Base-by-base conservation (phyloP, 2,888 invertebrate species). In the Anoncus sp. region DNA sequence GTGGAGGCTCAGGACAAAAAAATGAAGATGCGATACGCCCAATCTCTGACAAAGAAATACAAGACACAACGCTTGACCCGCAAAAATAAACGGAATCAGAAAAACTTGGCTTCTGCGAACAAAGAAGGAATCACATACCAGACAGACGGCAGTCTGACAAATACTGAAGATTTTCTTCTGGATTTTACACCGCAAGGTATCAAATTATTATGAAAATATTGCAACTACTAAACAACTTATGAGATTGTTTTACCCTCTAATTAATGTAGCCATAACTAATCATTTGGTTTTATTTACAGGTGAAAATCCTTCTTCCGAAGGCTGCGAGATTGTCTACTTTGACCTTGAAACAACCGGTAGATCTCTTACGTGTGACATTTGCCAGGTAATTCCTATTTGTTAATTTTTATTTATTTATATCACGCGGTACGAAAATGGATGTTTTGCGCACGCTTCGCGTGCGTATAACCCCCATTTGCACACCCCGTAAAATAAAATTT, bases 331-430 rank as follows among this genome's bases (percentile, higher is more conserved):
- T 7, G 59, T 59, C 1, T 43, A 22, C 24, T 59, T 59, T 9
- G 59, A 59, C n/a, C 43, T 59, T 7, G 59, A 59, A 43, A 59
- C 59, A 7, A 59, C 59, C 18, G 43, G 59, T 22, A 22, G 22
- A 59, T 59, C 40, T 12, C 6, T 5, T 22, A 40, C 59, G 24
- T 59, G 22, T n/a, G 22, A 22, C 24, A 59, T 59, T 59, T 59
- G 43, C 24, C 59, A 59, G 43, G 24, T 59, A n/a, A 43, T n/a
- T n/a, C n/a, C n/a, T n/a, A n/a, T n/a, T n/a, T n/a, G n/a, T n/a
- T n/a, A n/a, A n/a, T n/a, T n/a, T n/a, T n/a, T n/a, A n/a, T n/a
- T n/a, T n/a, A n/a, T n/a, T n/a, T n/a, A n/a, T n/a, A n/a, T n/a
- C n/a, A n/a, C n/a, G n/a, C n/a, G n/a, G n/a, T n/a, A n/a, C n/a